phyloP scores from a whole-genome alignment of 1,140 invertebrate genomes.

The Eubasilissa regina region DNA sequence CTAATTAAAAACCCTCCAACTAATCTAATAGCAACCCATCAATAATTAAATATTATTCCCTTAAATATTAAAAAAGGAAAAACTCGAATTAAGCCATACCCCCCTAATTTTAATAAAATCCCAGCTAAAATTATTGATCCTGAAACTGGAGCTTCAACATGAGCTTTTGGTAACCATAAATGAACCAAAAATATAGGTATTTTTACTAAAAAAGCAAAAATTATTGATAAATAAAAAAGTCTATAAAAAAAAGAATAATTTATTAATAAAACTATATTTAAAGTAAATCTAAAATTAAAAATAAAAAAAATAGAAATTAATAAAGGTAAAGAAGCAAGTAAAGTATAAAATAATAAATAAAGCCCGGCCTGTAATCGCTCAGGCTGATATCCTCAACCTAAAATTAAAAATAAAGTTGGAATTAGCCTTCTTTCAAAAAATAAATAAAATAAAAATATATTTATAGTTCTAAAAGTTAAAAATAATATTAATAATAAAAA shows the following conservation, averaged over 20 bases:
- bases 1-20: conserved; percentile 73
- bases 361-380: conserved; percentile 75
- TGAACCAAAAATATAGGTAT: conserved; percentile 80
- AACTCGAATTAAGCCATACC: conserved; percentile 76
- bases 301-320: conserved; percentile 73
- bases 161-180: conserved; percentile 81
- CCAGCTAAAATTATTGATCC: conserved; percentile 82
- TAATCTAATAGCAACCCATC: conserved; percentile 73
- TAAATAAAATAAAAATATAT: conserved; percentile 79
- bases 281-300: conserved; percentile 55
- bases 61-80: conserved; percentile 67
- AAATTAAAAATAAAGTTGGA: conserved; percentile 77
- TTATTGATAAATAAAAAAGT: conserved; percentile 70
- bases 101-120: conserved; percentile 80
- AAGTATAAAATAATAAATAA: conserved; percentile 78
- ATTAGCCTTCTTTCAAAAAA: conserved; percentile 78
- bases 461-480: conserved; percentile 72
- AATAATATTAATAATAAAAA: conserved; percentile 73
- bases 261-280: conserved; percentile 65
- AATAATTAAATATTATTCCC: conserved; percentile 68
- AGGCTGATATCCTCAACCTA: conserved; percentile 76
- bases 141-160: conserved; percentile 81
- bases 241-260: conserved; percentile 70
- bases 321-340: conserved; percentile 76
- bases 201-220: conserved; percentile 79